phyloP scores from a whole-genome alignment of 2,113 vertebrate species.

The Catharus bicknelli region DNA sequence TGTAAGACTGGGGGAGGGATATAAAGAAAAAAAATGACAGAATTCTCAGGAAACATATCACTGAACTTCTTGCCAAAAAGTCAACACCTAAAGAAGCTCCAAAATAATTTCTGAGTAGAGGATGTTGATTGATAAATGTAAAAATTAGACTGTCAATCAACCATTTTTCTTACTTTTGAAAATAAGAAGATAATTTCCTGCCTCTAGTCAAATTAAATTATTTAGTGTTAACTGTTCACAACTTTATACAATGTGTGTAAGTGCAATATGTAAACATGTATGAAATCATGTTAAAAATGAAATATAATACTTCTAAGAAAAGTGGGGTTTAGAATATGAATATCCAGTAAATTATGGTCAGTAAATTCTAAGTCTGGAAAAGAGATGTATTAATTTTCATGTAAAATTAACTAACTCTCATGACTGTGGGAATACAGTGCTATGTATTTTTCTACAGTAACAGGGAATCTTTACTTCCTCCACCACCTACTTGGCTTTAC shows the following conservation, averaged over 20 bases:
- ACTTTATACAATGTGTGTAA: constrained; percentile 68
- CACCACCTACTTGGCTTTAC: constrained; percentile 4
- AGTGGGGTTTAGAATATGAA: constrained; percentile 55
- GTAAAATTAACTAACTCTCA: neutral
- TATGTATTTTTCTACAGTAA: constrained; percentile 43
- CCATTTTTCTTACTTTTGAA: constrained; percentile 53
- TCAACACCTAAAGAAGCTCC: constrained; percentile 57
- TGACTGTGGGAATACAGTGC: constrained; percentile 39
- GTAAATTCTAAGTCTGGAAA: constrained; percentile 49
- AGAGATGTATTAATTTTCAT: constrained; percentile 35
- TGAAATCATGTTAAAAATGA: constrained; percentile 66
- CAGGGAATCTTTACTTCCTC: constrained; percentile 25
- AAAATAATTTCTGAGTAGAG: constrained; percentile 68
- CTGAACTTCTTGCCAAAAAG: constrained; percentile 77
- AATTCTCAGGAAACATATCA: constrained; percentile 77
- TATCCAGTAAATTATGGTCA: constrained; percentile 55
- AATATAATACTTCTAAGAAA: constrained; percentile 47
- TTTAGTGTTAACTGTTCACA: constrained; percentile 62
- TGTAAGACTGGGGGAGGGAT: constrained; percentile 55
- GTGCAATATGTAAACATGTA: constrained; percentile 74
- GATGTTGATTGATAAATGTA: constrained; percentile 68
- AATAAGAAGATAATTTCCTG: constrained; percentile 34
- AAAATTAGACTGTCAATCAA: constrained; percentile 56
- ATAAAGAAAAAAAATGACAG: constrained; percentile 28
- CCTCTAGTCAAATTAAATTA: constrained; percentile 67